Evolutionary conservation across 2,888 invertebrate species (phyloP).

Genomic region (Mimas tiliae): DNA sequence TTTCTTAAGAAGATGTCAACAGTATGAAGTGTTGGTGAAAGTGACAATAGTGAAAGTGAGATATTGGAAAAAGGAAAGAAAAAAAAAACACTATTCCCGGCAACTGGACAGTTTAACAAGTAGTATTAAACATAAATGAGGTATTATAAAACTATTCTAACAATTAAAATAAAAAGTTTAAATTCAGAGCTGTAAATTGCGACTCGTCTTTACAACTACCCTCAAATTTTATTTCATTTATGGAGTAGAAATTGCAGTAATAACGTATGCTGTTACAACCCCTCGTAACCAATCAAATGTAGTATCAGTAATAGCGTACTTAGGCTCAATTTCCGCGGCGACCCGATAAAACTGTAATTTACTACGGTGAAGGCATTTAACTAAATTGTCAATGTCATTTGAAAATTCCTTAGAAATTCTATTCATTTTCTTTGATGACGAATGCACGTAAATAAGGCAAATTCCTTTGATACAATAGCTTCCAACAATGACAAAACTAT

Average conservation of each 20-base stretch:
- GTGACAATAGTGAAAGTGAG: no score
- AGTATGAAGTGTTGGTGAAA: no score
- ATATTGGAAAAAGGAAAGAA: no score
- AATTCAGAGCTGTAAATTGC: no score
- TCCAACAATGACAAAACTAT: constrained; percentile 47
- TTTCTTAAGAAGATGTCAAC: no score
- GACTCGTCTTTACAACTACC: no score
- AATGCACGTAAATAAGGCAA: constrained; percentile 50
- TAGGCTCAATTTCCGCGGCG: constrained; percentile 40
- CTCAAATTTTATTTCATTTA: neutral
- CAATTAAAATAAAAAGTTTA: no score
- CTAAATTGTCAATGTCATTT: constrained; percentile 58
- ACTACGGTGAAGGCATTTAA: constrained; percentile 49
- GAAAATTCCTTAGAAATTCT: constrained; percentile 55
- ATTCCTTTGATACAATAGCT: constrained; percentile 48
- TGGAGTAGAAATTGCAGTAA: neutral
- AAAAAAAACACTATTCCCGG: no score
- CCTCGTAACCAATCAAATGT: neutral
- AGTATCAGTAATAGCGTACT: constrained; percentile 20
- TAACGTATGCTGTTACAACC: neutral
- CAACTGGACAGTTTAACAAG: no score
- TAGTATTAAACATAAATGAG: no score
- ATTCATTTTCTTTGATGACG: constrained; percentile 47
- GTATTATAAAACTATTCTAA: no score
- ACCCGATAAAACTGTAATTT: constrained; percentile 53